These are phyloP conservation scores for Coregonus clupeaformis DNA, from an alignment of 2,113 vertebrate species.

Conservation along the genomic window DNA sequence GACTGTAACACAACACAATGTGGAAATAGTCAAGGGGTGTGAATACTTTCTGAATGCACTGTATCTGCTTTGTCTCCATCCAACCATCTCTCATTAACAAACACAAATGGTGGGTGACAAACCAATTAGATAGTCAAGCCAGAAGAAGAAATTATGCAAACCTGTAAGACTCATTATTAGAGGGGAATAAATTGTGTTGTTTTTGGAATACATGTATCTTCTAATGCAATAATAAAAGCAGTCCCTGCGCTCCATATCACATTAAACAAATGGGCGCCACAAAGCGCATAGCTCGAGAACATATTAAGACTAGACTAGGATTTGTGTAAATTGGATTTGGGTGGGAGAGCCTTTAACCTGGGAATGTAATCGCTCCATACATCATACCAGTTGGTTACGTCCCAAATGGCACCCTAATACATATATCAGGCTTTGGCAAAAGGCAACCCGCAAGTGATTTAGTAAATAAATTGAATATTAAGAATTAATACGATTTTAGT, in stretches of 20 bases:
- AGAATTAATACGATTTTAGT: too few species aligned
- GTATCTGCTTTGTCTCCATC: too few species aligned
- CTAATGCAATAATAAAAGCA: conserved; percentile 45
- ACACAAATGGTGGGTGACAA: conserved; percentile 14
- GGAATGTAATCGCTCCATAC: neutral
- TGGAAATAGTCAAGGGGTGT: too few species aligned
- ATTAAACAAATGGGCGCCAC: conserved; percentile 48
- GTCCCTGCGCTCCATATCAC: conserved; percentile 32
- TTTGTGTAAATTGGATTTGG: conserved; percentile 57
- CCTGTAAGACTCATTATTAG: conserved; percentile 41
- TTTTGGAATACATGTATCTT: conserved; percentile 44
- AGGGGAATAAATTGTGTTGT: conserved; percentile 44
- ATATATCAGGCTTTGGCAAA: too few species aligned
- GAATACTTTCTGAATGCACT: too few species aligned
- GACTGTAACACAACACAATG: too few species aligned
- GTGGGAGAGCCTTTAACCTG: conserved; percentile 37
- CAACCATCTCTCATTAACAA: neutral
- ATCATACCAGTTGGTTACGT: too few species aligned
- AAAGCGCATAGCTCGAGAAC: conserved; percentile 41
- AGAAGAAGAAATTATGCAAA: conserved; percentile 58
- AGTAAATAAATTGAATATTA: too few species aligned
- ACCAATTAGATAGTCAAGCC: conserved; percentile 54
- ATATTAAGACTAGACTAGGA: conserved; percentile 30
- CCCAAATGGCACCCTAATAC: too few species aligned
- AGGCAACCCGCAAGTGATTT: too few species aligned